Evolutionary conservation across 2,797 vertebrate genomes (phyloP).

Genomic region (Acrossocheilus fasciatus): DNA sequence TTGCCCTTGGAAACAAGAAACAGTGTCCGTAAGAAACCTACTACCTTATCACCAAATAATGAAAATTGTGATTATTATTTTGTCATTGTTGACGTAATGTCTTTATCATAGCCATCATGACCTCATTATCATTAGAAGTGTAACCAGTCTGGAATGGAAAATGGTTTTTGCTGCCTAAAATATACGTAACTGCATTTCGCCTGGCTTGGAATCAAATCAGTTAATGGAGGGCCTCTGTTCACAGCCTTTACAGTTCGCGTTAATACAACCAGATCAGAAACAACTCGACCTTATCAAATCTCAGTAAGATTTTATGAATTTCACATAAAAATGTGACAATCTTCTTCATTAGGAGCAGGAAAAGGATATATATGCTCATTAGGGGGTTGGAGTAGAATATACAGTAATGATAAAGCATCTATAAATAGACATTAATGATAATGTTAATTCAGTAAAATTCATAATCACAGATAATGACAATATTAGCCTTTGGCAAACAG

Average conservation of each 20-base stretch:
- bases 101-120: conserved; percentile 47
- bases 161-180: conserved; percentile 43
- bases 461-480: conserved; percentile 49
- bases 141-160: conserved; percentile 51
- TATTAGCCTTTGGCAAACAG: conserved; percentile 41
- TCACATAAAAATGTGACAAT: conserved; percentile 33
- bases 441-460: conserved; percentile 19
- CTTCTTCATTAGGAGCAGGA: conserved; percentile 6
- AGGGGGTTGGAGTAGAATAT: conserved; percentile 28
- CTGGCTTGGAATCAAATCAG: conserved; percentile 41
- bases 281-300: conserved; percentile 42
- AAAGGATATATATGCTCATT: conserved; percentile 20
- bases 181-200: conserved; percentile 41
- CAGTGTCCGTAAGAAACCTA: conserved; percentile 14
- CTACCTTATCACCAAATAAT: conserved; percentile 40
- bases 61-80: conserved; percentile 42
- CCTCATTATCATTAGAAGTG: conserved; percentile 44
- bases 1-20: conserved; percentile 83
- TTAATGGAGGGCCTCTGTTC: conserved; percentile 22
- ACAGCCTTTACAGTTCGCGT: conserved; percentile 29
- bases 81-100: conserved; percentile 53
- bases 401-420: conserved; percentile 30
- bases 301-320: conserved; percentile 25
- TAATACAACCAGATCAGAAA: conserved; percentile 33
- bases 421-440: conserved; percentile 10